A percentile compares a stretch with the other conserved stretches of the same genome.
Conservation (phyloP, 1,140 invertebrate species). For the Hycleus phaleratus region DNA sequence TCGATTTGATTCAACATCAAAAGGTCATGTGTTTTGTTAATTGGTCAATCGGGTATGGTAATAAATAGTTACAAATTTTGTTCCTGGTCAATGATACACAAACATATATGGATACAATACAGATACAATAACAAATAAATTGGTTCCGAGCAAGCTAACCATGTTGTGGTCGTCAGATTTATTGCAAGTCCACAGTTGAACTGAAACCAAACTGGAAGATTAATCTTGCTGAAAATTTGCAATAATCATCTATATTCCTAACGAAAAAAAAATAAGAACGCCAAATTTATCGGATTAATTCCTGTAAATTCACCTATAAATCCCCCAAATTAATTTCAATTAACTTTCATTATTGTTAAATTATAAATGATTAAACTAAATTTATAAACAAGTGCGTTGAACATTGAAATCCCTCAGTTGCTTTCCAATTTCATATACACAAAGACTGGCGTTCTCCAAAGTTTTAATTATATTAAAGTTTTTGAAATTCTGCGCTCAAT, state of each 20-base stretch:
- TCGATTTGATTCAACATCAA: no score
- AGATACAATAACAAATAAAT: conserved; percentile 14
- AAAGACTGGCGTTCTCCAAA: no score
- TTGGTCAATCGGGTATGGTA: conserved; percentile 9
- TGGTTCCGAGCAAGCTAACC: conserved; percentile 15
- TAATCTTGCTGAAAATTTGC: conserved; percentile 15
- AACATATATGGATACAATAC: conserved; percentile 8
- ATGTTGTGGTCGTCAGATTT: conserved; percentile 17
- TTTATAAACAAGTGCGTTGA: no score
- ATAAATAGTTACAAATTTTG: conserved; percentile 15
- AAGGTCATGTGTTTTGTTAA: not conserved
- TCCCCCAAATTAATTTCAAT: no score
- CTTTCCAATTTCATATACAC: no score
- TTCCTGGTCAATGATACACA: conserved; percentile 9
- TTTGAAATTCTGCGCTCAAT: no score
- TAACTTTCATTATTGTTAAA: no score
- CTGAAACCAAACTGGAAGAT: conserved; percentile 12
- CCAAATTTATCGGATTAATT: no score
- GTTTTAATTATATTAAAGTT: no score
- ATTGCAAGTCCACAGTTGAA: conserved; percentile 16
- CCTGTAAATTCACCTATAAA: no score
- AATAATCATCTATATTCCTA: conserved; percentile 11
- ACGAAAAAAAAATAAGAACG: not conserved
- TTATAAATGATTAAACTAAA: no score
- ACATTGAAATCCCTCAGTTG: no score